These are phyloP conservation scores for Agapornis roseicollis DNA, from an alignment of 2,113 vertebrate genomes.

Conservation along the genomic window DNA sequence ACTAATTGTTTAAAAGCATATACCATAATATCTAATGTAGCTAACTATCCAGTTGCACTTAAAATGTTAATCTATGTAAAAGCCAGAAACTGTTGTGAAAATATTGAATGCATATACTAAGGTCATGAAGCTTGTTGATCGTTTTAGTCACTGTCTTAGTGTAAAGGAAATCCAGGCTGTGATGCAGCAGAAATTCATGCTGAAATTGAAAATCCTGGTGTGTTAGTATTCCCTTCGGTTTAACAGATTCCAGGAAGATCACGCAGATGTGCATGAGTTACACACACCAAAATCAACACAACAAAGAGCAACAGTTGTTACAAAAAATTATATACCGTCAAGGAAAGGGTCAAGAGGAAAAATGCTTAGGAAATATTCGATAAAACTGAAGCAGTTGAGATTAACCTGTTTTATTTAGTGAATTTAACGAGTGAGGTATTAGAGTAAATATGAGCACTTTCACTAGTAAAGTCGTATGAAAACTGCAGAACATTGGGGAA, in stretches of 20 bases:
- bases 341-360: neutral
- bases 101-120: neutral
- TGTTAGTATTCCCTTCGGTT: neutral
- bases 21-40: neutral
- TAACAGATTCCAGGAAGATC: constrained; percentile 16
- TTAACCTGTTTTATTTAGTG: neutral
- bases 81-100: neutral
- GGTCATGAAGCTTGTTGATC: neutral
- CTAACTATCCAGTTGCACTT: neutral
- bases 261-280: neutral
- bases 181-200: constrained; percentile 17
- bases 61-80: neutral
- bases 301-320: neutral
- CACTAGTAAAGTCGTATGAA: neutral
- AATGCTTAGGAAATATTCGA: neutral
- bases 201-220: neutral
- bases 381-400: neutral
- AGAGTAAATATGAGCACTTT: neutral
- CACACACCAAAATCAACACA: neutral
- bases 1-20: neutral
- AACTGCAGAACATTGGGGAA: neutral
- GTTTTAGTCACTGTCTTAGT: neutral
- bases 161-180: neutral
- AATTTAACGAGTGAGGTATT: neutral
- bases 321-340: neutral